These are phyloP conservation scores for Prorops nasuta DNA, from an alignment of 1,140 invertebrate genomes.

Conservation along the genomic window DNA sequence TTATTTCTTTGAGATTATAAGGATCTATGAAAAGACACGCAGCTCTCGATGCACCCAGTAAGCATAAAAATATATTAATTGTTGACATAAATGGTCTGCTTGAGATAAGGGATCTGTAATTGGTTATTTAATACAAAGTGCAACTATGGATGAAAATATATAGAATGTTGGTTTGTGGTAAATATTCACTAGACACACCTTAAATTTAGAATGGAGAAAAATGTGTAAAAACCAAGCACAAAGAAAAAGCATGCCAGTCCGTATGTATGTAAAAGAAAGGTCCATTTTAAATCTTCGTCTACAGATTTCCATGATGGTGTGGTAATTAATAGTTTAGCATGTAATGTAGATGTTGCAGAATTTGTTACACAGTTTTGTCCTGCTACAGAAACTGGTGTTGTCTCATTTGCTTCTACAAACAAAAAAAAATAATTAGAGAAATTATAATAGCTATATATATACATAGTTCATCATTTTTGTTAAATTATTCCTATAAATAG, in stretches of 20 bases:
- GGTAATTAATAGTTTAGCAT: constrained; percentile 40
- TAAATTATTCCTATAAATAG: too few species aligned
- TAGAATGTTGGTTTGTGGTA: too few species aligned
- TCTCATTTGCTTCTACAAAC: constrained; percentile 29
- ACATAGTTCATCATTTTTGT: too few species aligned
- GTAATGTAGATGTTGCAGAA: constrained; percentile 23
- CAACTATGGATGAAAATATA: too few species aligned
- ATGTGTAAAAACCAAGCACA: constrained; percentile 63
- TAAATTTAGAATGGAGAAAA: constrained; percentile 65
- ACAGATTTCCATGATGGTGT: constrained; percentile 43
- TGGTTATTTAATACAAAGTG: too few species aligned
- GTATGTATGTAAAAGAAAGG: constrained; percentile 61
- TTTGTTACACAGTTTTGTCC: constrained; percentile 38
- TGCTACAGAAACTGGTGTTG: constrained; percentile 16
- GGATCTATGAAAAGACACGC: constrained; percentile 62
- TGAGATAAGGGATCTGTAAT: constrained; percentile 60
- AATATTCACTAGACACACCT: too few species aligned
- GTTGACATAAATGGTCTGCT: constrained; percentile 63
- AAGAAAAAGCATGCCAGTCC: constrained; percentile 63
- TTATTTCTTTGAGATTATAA: constrained; percentile 61
- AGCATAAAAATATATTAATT: constrained; percentile 64
- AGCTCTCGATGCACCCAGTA: constrained; percentile 60
- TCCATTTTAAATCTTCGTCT: constrained; percentile 55
- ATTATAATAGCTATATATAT: too few species aligned
- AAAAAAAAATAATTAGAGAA: constrained; percentile 10